A percentile compares a stretch with the other conserved stretches of the same genome.
Conservation (phyloP, 2,113 vertebrate genomes). For the Cariama cristata region DNA sequence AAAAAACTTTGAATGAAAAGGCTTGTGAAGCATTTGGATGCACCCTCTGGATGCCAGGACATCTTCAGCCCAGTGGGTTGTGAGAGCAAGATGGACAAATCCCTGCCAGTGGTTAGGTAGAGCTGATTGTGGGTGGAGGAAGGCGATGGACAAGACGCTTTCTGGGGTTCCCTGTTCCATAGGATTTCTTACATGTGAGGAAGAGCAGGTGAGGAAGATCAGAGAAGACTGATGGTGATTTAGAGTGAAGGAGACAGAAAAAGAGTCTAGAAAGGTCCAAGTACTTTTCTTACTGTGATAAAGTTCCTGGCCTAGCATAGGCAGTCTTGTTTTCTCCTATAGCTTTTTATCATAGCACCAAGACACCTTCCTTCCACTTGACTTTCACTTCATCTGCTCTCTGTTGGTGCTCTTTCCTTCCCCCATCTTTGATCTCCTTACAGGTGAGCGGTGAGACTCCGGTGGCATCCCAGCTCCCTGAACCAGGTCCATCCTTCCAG, state of each 20-base stretch:
- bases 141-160: too few relatives aligned
- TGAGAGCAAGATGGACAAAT: not conserved
- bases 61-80: fast-evolving
- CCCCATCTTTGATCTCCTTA: fast-evolving
- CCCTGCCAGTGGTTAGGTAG: too few relatives aligned
- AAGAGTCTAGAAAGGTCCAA: not conserved
- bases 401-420: not conserved
- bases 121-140: not conserved
- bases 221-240: not conserved
- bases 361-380: not conserved
- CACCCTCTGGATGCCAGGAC: not conserved
- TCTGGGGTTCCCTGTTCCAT: not conserved
- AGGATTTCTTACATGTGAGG: not conserved
- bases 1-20: fast-evolving
- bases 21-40: not conserved
- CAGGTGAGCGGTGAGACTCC: too few relatives aligned
- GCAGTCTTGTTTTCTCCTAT: not conserved
- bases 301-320: not conserved
- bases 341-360: not conserved
- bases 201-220: not conserved
- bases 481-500: not conserved
- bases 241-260: not conserved
- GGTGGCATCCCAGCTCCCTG: not conserved
- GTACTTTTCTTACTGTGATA: not conserved
- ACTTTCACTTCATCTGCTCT: not conserved